Percentiles rank a stretch among this genome's conserved stretches.
Evolutionary conservation across 2,888 invertebrate species (phyloP).

Genomic region (Petrolisthes manimaculis): DNA sequence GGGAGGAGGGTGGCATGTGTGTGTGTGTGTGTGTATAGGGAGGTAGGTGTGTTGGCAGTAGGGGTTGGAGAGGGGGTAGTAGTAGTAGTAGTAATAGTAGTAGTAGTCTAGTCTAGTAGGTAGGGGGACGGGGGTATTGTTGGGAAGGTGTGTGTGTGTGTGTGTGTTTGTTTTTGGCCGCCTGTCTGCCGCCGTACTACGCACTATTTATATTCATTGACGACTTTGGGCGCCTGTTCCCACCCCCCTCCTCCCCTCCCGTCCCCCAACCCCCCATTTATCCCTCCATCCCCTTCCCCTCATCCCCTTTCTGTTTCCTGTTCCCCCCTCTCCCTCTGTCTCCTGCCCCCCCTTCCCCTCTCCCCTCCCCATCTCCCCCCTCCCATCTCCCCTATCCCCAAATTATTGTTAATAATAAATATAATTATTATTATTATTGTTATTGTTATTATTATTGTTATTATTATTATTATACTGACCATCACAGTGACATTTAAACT

Average conservation of each 20-base stretch:
- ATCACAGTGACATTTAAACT: no score
- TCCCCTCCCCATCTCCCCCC: background rate
- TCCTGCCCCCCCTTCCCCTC: background rate
- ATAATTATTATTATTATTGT: background rate
- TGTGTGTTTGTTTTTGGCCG: background rate
- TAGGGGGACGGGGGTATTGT: background rate
- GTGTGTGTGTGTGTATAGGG: no score
- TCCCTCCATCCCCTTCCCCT: background rate
- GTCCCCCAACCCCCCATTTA: background rate
- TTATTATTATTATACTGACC: no score
- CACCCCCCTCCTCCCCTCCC: background rate
- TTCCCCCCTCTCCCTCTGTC: background rate
- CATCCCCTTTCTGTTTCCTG: background rate
- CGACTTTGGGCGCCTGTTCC: conserved; percentile 42
- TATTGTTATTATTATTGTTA: background rate
- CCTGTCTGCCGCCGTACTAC: conserved; percentile 26
- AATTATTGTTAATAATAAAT: background rate
- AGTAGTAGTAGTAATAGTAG: background rate
- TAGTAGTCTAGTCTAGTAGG: background rate
- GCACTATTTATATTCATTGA: conserved; percentile 52
- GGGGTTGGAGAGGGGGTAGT: background rate
- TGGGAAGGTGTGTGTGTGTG: background rate
- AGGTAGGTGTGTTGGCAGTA: background rate
- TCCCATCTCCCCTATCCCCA: background rate
- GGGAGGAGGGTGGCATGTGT: no score